Percentiles rank a stretch among this genome's conserved stretches.
phyloP scores from a whole-genome alignment of 2,888 invertebrate genomes.

The Agonum fuliginosum region DNA sequence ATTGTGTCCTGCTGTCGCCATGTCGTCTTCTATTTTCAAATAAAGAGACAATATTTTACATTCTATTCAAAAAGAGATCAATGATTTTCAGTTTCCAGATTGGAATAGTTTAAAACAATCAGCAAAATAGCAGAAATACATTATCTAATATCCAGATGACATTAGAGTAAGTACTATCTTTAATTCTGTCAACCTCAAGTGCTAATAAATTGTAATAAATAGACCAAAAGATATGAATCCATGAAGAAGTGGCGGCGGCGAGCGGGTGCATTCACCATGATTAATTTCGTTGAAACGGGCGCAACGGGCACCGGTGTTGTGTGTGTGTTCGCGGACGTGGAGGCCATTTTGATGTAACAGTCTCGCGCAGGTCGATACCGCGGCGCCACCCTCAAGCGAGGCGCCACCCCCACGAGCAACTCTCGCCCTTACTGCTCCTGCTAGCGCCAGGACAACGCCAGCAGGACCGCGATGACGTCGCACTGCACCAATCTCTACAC shows the following conservation, averaged over 20 bases:
- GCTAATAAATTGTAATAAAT: slow-evolving; percentile 56
- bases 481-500: slow-evolving; percentile 45
- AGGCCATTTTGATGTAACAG: slow-evolving; percentile 55
- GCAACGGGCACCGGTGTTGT: background rate
- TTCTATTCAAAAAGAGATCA: background rate
- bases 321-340: slow-evolving; percentile 28
- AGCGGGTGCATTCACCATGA: slow-evolving; percentile 46
- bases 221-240: slow-evolving; percentile 48
- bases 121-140: slow-evolving; percentile 9
- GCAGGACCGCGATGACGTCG: slow-evolving; percentile 24
- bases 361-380: slow-evolving; percentile 69
- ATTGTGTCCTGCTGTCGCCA: too few relatives aligned
- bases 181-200: slow-evolving; percentile 51
- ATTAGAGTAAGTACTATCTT: slow-evolving; percentile 39
- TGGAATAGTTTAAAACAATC: background rate
- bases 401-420: slow-evolving; percentile 67
- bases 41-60: too few relatives aligned
- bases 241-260: slow-evolving; percentile 18
- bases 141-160: slow-evolving; percentile 24
- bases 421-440: slow-evolving; percentile 49
- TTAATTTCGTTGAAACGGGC: slow-evolving; percentile 51
- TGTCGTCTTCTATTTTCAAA: too few relatives aligned
- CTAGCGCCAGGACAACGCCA: background rate
- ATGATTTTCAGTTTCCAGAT: background rate
- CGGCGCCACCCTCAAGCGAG: slow-evolving; percentile 60